Conservation (phyloP, 2,888 invertebrate species). For the Chrysopilus asiliformis region DNA sequence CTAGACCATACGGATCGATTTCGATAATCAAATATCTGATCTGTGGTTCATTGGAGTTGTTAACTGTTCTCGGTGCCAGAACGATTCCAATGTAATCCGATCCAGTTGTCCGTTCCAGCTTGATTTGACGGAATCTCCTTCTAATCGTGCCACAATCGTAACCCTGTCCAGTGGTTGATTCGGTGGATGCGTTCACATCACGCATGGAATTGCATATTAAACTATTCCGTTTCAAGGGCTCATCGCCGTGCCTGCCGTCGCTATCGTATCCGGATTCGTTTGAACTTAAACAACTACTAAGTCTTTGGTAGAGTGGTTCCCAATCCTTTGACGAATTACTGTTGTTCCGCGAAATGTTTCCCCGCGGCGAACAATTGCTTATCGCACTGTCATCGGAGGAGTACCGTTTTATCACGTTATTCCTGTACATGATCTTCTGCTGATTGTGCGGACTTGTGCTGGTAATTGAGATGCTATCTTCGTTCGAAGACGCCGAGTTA, state of each 20-base stretch:
- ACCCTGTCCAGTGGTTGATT: conserved; percentile 30
- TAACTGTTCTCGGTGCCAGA: conserved; percentile 50
- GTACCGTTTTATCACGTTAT: conserved; percentile 23
- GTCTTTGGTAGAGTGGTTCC: conserved; percentile 46
- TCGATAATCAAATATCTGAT: conserved; percentile 49
- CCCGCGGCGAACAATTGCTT: conserved; percentile 33
- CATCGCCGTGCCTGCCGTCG: conserved; percentile 50
- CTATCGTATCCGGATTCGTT: conserved; percentile 76
- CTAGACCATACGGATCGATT: conserved; percentile 50
- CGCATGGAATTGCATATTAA: conserved; percentile 5
- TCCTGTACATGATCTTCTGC: conserved; percentile 16
- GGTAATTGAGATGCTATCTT: conserved; percentile 22
- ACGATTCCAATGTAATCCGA: conserved; percentile 59
- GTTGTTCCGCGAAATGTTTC: conserved; percentile 40
- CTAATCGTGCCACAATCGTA: conserved; percentile 45
- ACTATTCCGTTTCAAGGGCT: conserved; percentile 36
- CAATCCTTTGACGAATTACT: conserved; percentile 44
- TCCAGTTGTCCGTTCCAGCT: conserved; percentile 49
- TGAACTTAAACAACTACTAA: conserved; percentile 63
- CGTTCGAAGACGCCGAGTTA: conserved; percentile 11
- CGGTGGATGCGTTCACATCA: conserved; percentile 18
- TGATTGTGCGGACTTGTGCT: conserved; percentile 24
- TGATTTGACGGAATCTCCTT: conserved; percentile 49
- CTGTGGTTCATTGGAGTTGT: conserved; percentile 38
- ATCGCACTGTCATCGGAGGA: conserved; percentile 28